Percentiles rank a stretch among this genome's conserved stretches.
These are phyloP conservation scores for Sisor rabdophorus DNA, from an alignment of 2,113 vertebrate genomes.

Conservation along the genomic window DNA sequence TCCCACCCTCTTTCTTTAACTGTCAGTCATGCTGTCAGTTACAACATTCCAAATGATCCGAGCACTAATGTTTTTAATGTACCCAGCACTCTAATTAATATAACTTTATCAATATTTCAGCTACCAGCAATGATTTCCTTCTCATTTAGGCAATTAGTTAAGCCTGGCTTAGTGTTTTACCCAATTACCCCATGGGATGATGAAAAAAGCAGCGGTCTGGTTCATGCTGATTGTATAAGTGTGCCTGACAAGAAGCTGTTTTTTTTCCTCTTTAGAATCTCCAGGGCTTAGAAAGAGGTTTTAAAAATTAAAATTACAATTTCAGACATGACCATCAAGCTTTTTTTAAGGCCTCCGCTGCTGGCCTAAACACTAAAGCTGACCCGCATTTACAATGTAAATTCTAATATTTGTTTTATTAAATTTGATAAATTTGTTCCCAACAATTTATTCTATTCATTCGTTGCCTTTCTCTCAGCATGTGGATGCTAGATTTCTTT, in stretches of 20 bases:
- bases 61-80: conserved; percentile 6
- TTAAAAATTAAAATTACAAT: too few species aligned
- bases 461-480: too few species aligned
- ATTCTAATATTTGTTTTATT: too few species aligned
- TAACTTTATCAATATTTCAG: conserved; percentile 18
- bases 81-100: conserved; percentile 34
- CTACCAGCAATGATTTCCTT: not conserved
- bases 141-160: conserved; percentile 35
- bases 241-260: not conserved
- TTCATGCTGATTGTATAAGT: conserved; percentile 19
- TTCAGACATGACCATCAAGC: too few species aligned
- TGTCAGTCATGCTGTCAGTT: not conserved
- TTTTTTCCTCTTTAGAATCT: too few species aligned
- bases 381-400: too few species aligned
- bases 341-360: too few species aligned
- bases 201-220: conserved; percentile 26
- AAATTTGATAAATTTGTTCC: too few species aligned
- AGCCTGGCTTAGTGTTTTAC: conserved; percentile 21
- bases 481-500: too few species aligned
- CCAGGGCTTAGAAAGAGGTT: too few species aligned
- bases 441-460: too few species aligned
- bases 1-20: not conserved
- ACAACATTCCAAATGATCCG: not conserved
- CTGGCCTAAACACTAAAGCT: too few species aligned
- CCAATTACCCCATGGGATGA: conserved; percentile 16